Evolutionary conservation across 35 echinoderm and acorn worm genomes (phyloP).

Genomic region (Ptychodera flava): DNA sequence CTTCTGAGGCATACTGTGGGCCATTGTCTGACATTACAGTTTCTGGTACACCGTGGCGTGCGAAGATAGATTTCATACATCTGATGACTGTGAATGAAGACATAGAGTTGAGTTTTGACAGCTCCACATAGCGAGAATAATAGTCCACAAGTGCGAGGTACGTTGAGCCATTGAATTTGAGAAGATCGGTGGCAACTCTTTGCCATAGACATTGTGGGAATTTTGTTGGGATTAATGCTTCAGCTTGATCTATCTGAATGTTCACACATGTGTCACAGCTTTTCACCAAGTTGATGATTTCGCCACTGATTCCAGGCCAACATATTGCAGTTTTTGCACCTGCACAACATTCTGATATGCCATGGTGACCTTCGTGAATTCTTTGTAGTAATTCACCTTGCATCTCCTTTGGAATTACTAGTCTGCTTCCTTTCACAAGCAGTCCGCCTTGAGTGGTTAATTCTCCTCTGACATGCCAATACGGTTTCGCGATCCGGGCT

Average conservation of each 20-base stretch:
- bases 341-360: background rate
- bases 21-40: slow-evolving; percentile 23
- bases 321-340: slow-evolving; percentile 7
- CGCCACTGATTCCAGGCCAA: background rate
- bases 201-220: slow-evolving; percentile 2
- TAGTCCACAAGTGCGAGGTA: slow-evolving; percentile 38
- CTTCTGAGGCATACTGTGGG: background rate
- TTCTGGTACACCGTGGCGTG: slow-evolving; percentile 19
- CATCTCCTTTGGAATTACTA: slow-evolving; percentile 14
- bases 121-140: slow-evolving; percentile 20
- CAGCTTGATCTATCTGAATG: background rate
- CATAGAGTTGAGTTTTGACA: slow-evolving; percentile 14
- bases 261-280: slow-evolving; percentile 2
- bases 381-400: background rate
- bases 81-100: slow-evolving; percentile 8
- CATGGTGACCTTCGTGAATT: slow-evolving; percentile 2
- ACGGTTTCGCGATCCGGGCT: background rate
- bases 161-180: slow-evolving; percentile 35
- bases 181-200: slow-evolving; percentile 50
- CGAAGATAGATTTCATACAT: slow-evolving; percentile 28
- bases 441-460: background rate
- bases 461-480: background rate
- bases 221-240: slow-evolving; percentile 3
- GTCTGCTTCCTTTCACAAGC: background rate
- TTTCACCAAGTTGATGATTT: background rate